Evolutionary conservation across 2,888 invertebrate genomes (phyloP).

Genomic region (Bruchidius siliquastri): DNA sequence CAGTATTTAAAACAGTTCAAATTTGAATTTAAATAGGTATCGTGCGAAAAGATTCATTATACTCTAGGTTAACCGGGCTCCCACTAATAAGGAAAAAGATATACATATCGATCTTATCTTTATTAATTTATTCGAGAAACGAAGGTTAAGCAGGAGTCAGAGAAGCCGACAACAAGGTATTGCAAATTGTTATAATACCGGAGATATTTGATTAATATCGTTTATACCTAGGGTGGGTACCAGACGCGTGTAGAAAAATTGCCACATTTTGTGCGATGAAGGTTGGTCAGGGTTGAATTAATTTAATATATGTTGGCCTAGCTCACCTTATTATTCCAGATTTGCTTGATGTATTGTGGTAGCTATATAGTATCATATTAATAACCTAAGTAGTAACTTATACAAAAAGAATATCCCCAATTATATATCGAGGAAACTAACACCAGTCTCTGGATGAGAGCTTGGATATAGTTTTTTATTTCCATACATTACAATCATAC

Average conservation of each 20-base stretch:
- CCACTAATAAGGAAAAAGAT: constrained; percentile 26
- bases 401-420: too few relatives aligned
- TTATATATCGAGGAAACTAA: too few relatives aligned
- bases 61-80: constrained; percentile 13
- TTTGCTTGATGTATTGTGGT: too few relatives aligned
- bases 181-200: background rate
- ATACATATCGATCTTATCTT: constrained; percentile 30
- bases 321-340: background rate
- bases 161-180: constrained; percentile 7
- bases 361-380: too few relatives aligned
- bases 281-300: background rate
- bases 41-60: constrained; percentile 20
- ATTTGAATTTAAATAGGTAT: constrained; percentile 10
- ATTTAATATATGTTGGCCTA: background rate
- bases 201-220: background rate
- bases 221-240: background rate
- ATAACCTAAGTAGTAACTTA: too few relatives aligned
- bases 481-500: too few relatives aligned
- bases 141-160: constrained; percentile 25
- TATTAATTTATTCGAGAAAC: constrained; percentile 31
- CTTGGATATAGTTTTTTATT: too few relatives aligned
- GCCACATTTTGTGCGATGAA: background rate
- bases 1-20: background rate
- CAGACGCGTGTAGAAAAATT: background rate
- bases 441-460: too few relatives aligned